phyloP scores from a whole-genome alignment of 2,113 vertebrate species.

The Grantiella picta region DNA sequence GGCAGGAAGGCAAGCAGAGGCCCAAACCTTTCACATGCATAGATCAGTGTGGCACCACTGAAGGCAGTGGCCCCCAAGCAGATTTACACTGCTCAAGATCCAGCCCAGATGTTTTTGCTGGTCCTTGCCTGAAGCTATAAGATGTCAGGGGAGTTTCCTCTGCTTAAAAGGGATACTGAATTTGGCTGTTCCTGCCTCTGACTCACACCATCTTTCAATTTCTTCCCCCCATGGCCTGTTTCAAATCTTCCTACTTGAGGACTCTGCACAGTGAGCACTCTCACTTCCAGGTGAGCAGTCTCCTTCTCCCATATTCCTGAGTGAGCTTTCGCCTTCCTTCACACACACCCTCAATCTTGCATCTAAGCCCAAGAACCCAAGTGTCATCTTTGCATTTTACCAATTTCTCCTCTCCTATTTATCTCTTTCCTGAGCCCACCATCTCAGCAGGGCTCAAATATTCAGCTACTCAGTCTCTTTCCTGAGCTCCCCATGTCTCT shows the following conservation, averaged over 20 bases:
- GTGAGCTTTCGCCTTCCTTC: background rate
- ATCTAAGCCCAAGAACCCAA: background rate
- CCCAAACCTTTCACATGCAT: background rate
- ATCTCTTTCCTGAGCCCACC: background rate
- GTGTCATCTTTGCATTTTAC: background rate
- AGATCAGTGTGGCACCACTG: background rate
- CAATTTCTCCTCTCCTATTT: background rate
- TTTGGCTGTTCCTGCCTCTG: background rate
- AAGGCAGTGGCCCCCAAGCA: background rate
- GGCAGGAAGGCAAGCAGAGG: background rate
- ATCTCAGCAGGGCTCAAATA: background rate
- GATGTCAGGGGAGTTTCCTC: conserved; percentile 23
- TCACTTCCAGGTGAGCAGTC: background rate
- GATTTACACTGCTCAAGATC: conserved; percentile 11
- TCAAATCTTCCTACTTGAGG: background rate
- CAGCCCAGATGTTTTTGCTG: conserved; percentile 42
- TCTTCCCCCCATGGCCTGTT: background rate
- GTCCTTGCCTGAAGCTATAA: conserved; percentile 37
- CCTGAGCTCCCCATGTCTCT: background rate
- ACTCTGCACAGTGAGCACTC: background rate
- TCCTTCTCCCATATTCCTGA: background rate
- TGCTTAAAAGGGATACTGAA: conserved; percentile 20
- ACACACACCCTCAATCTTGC: background rate
- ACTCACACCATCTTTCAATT: background rate
- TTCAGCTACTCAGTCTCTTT: background rate